A percentile compares a stretch with the other conserved stretches of the same genome.
Evolutionary conservation across 53 echinoderm and acorn worm species (phyloP).

Genomic region (Astropecten irregularis): DNA sequence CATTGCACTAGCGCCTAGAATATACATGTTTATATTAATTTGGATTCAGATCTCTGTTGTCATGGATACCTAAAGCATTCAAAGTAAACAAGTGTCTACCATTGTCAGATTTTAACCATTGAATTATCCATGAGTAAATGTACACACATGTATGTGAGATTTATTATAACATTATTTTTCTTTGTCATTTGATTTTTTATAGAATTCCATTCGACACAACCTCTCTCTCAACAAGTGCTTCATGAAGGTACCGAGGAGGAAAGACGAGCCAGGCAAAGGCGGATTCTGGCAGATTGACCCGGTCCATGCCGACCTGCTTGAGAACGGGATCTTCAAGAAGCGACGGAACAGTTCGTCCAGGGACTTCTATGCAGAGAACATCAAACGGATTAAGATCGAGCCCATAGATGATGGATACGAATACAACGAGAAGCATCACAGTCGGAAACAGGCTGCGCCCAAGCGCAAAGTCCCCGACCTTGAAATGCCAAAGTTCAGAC

Average conservation of each 20-base stretch:
- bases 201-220: slow-evolving; percentile 99
- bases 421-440: slow-evolving; percentile 31
- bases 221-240: slow-evolving; percentile 99
- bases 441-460: slow-evolving; percentile 74
- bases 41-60: no score
- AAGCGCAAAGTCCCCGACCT: slow-evolving; percentile 46
- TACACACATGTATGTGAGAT: no score
- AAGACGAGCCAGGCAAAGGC: slow-evolving; percentile 98
- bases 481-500: slow-evolving; percentile 6
- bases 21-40: no score
- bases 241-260: slow-evolving; percentile 90
- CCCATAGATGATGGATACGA: slow-evolving; percentile 59
- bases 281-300: slow-evolving; percentile 99
- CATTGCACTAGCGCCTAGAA: no score
- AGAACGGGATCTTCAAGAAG: slow-evolving; percentile 96
- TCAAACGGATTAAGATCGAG: slow-evolving; percentile 80
- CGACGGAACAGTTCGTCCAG: slow-evolving; percentile 65
- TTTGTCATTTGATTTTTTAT: slow-evolving; percentile 3
- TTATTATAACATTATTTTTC: no score
- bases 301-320: slow-evolving; percentile 87
- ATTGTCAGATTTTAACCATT: no score
- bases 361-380: slow-evolving; percentile 58
- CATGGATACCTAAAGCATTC: no score
- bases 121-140: no score
- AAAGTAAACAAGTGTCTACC: no score